A percentile compares a stretch with the other conserved stretches of the same genome.
Conservation (phyloP, 2,888 invertebrate species). For the Synergus itoensis region DNA sequence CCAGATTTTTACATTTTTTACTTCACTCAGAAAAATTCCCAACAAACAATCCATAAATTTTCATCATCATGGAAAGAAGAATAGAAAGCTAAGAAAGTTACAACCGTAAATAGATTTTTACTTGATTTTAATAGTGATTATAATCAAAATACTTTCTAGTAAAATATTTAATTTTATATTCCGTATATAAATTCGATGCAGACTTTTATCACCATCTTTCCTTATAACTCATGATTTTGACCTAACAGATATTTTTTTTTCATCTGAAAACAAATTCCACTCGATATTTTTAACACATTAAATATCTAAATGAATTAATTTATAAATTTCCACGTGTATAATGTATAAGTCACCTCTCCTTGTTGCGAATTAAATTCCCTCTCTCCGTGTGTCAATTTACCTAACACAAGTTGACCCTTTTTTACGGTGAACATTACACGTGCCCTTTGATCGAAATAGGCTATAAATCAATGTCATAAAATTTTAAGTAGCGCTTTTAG, state of each 20-base stretch:
- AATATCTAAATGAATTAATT: background rate
- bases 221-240: background rate
- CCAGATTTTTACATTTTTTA: background rate
- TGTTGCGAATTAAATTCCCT: conserved; percentile 26
- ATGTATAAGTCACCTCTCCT: conserved; percentile 36
- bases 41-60: background rate
- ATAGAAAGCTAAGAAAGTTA: background rate
- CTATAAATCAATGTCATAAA: conserved; percentile 37
- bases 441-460: conserved; percentile 39
- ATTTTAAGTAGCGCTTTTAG: conserved; percentile 40
- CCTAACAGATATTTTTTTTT: background rate
- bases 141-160: conserved; percentile 12
- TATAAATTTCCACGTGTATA: conserved; percentile 29
- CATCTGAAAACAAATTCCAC: background rate
- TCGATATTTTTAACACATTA: conserved; percentile 22
- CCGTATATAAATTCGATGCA: background rate
- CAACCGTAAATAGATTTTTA: background rate
- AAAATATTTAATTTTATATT: conserved; percentile 19
- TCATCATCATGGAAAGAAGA: background rate
- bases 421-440: conserved; percentile 22
- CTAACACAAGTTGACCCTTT: conserved; percentile 37
- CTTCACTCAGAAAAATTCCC: background rate
- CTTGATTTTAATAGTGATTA: conserved; percentile 7
- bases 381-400: conserved; percentile 12
- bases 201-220: conserved; percentile 30